phyloP scores from a whole-genome alignment of 2,797 vertebrate species.

The Euthynnus affinis region DNA sequence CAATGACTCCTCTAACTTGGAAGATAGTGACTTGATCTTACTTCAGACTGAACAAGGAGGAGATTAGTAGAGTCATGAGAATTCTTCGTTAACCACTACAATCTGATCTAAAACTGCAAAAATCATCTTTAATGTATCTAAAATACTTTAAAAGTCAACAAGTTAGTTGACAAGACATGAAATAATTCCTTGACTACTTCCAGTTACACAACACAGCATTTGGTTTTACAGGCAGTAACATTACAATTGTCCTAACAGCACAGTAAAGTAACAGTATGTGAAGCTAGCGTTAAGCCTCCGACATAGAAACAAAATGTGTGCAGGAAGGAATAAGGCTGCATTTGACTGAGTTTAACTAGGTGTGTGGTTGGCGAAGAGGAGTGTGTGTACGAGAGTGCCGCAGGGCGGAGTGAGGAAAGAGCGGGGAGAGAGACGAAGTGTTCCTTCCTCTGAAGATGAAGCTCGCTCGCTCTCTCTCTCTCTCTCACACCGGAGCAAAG shows the following conservation, averaged over 20 bases:
- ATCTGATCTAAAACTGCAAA: slow-evolving; percentile 17
- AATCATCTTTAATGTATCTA: slow-evolving; percentile 19
- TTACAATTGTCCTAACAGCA: slow-evolving; percentile 31
- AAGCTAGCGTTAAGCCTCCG: slow-evolving; percentile 47
- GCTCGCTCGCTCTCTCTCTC: slow-evolving; percentile 74
- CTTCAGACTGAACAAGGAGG: slow-evolving; percentile 42
- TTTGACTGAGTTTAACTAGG: slow-evolving; percentile 43
- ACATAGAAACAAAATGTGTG: slow-evolving; percentile 52
- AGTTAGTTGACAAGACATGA: slow-evolving; percentile 27
- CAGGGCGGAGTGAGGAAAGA: slow-evolving; percentile 42
- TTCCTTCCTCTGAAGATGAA: slow-evolving; percentile 65
- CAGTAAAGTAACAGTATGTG: slow-evolving; percentile 36
- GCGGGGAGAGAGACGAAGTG: slow-evolving; percentile 35
- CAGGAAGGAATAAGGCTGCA: slow-evolving; percentile 17
- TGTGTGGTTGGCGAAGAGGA: slow-evolving; percentile 58
- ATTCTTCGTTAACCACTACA: slow-evolving; percentile 6
- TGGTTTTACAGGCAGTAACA: slow-evolving; percentile 46
- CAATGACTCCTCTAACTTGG: slow-evolving; percentile 43
- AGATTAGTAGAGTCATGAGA: slow-evolving; percentile 20
- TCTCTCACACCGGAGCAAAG: slow-evolving; percentile 94
- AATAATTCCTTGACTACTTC: slow-evolving; percentile 60
- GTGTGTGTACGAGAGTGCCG: slow-evolving; percentile 43
- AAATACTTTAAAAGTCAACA: slow-evolving; percentile 34
- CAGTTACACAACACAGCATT: slow-evolving; percentile 65
- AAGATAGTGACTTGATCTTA: slow-evolving; percentile 35